Base-by-base conservation (phyloP, 1,140 invertebrate species). In the Calosoma granatense region DNA sequence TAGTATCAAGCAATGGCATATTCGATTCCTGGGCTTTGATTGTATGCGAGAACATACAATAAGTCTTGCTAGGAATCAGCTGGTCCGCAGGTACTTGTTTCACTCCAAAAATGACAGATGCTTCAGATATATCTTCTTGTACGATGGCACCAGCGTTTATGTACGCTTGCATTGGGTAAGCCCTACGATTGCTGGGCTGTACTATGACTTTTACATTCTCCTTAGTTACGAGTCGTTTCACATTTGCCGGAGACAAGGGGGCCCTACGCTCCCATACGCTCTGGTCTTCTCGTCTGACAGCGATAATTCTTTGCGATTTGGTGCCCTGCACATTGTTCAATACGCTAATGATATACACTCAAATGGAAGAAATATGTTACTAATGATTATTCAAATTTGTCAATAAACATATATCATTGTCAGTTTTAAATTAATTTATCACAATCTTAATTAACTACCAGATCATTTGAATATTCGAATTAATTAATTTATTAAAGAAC, bases 11-110 rank as follows among this genome's bases (percentile, higher is more conserved):
- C 43, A 99, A 78, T 0, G 92, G 84, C 97, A 99, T 99, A 69
- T 99, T 99, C 12, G 86, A 88, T 68, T 97, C 92, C 72, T 99
- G 97, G 0, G 95, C 97, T 74, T 99, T 99, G 60, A 99, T 99
- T 0, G 96, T 99, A 69, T 99, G 97, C 1, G 96, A 99, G 71
- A 99, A 99, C 70, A 98, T 93, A 61, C 93, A 97, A 66, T 98
- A 99, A 0, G 96, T 98, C 72, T 97, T 97, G 63, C 97, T 87
- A 0, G 94, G 92, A 56, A 98, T 85, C 0, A 99, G 74, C 0
- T 86, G 78, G 70, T 99, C 97, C 9, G 97, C 83, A 0, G 97
- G 96, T 0, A 96, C 92, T 76, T 97, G 92, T 67, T 99, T 99
- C 0, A 99, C 96, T 0, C 96, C 97, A 64, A 98, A 93, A 53